These are phyloP conservation scores for Lamellibrachia luymesi DNA, from an alignment of 1,140 invertebrate genomes.

Conservation along the genomic window DNA sequence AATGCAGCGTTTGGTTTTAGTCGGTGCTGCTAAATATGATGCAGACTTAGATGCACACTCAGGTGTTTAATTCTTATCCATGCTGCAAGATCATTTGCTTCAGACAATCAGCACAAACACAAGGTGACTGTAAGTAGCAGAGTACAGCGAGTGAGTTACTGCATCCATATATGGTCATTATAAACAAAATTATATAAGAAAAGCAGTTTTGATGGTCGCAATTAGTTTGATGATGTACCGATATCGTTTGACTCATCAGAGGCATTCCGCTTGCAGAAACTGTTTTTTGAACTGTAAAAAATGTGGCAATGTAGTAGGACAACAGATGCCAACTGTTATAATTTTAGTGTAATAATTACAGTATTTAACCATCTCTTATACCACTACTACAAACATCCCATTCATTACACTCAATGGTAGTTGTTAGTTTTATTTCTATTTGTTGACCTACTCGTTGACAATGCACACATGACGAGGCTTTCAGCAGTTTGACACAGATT, in stretches of 20 bases:
- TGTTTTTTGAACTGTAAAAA: not conserved
- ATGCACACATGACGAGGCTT: not conserved
- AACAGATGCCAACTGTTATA: not conserved
- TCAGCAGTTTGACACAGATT: not conserved
- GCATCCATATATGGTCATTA: not conserved
- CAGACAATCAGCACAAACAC: not conserved
- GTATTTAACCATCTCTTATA: not conserved
- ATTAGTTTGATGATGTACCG: not conserved
- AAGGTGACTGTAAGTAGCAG: not conserved
- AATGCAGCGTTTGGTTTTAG: not conserved
- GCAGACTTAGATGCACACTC: not conserved
- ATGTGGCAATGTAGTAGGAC: not conserved
- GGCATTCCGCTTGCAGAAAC: not conserved
- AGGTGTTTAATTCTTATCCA: not conserved
- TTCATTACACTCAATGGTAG: not conserved
- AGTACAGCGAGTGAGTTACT: not conserved
- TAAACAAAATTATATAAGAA: not conserved
- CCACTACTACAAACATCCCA: not conserved
- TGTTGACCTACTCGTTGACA: not conserved
- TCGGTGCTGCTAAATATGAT: not conserved
- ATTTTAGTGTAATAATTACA: not conserved
- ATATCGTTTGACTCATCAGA: not conserved
- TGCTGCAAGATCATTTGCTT: not conserved
- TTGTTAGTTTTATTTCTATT: not conserved
- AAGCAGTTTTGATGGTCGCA: not conserved